Base-by-base conservation (phyloP, 2,797 vertebrate genomes). In the Mormyrops attenuatus region DNA sequence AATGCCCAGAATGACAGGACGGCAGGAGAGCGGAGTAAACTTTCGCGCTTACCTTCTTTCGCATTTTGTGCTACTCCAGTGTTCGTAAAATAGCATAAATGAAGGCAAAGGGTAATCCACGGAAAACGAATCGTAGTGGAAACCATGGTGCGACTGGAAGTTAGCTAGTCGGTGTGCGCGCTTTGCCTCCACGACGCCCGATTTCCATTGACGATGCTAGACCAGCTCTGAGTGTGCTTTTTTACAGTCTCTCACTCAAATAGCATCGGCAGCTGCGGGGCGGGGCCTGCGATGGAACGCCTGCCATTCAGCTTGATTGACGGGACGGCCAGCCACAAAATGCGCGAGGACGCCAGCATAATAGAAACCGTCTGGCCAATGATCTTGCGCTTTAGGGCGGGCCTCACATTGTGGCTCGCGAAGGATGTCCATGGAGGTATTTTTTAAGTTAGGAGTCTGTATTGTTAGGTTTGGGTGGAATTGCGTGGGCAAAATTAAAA, bases 21-120 rank as follows among this genome's bases (percentile, higher is more conserved):
- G 63, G 38, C 20, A 50, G 52, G 84, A 90, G 92, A 94, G 93
- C 92, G 94, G 93, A 95, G 95, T 91, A 97, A 98, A 97, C 97
- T 98, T 98, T 96, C 93, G 93, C 92, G 92, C 97, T 98, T 96
- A 99, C 98, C 98, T 98, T 99, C 98, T 96, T 98, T 98, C 22
- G 97, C 96, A 95, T 97, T 97, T 94, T 99, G 98, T 91, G 98
- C 97, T 91, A 96, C 95, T 94, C 96, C 98, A 92, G 94, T 94
- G 95, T 94, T 95, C 93, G 96, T 94, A 91, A 93, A 96, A 90
- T 95, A 96, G 93, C 96, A 96, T 90, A 98, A 91, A 95, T 96
- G 96, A 93, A 97, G 96, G 95, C 94, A 97, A 91, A 97, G 93
- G 92, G 97, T 97, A 97, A 98, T 98, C 98, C 98, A 98, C 91